These are phyloP conservation scores for Tringa solitaria DNA, from an alignment of 2,113 vertebrate genomes.

Conservation along the genomic window DNA sequence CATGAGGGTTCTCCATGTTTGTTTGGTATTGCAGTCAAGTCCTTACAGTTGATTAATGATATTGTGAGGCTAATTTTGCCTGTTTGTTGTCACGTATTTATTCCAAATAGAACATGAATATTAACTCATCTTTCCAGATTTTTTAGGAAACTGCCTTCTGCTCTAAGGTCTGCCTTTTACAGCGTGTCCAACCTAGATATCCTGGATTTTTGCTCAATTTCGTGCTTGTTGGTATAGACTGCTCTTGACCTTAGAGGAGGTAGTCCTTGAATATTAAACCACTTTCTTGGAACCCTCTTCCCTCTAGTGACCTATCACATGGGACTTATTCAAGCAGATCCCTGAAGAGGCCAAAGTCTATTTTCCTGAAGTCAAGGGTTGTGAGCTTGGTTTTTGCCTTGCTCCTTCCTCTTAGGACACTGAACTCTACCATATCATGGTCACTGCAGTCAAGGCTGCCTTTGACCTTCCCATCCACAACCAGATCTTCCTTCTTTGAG, in stretches of 20 bases:
- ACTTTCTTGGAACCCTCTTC: not conserved
- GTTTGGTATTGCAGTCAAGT: not conserved
- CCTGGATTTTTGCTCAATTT: not conserved
- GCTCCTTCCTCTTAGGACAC: not conserved
- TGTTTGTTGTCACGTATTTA: not conserved
- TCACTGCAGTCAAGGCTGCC: not conserved
- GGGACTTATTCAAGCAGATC: not conserved
- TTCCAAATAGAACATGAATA: not conserved
- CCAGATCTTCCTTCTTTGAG: not conserved
- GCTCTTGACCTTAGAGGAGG: not conserved
- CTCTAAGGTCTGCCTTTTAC: not conserved
- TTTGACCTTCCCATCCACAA: not conserved
- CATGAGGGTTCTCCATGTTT: not conserved
- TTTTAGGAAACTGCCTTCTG: not conserved
- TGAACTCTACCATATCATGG: not conserved
- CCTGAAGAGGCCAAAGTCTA: not conserved
- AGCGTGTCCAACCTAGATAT: not conserved
- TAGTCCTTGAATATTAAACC: not conserved
- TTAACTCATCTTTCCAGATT: not conserved
- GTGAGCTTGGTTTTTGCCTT: not conserved
- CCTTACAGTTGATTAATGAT: not conserved
- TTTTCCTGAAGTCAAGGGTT: not conserved
- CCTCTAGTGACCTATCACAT: too few relatives aligned
- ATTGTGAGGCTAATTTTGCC: not conserved
- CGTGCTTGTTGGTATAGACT: too few relatives aligned